Evolutionary conservation across 2,113 vertebrate species (phyloP).

Genomic region (Dasyornis broadbenti): DNA sequence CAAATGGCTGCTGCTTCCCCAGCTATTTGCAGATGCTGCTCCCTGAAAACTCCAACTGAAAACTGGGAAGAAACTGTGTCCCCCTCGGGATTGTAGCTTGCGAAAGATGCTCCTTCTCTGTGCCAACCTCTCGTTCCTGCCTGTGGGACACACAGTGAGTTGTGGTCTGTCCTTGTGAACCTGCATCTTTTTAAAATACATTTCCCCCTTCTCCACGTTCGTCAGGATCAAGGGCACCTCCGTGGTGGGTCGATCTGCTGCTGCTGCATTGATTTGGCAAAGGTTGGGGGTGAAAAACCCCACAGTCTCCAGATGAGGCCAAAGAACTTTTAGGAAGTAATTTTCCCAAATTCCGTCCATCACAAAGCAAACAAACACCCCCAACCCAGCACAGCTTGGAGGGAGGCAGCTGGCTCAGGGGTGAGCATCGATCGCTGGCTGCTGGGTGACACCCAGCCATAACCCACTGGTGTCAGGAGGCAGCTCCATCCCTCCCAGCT

Average conservation of each 20-base stretch:
- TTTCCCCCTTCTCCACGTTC: not conserved
- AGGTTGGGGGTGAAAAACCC: not conserved
- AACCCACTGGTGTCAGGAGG: not conserved
- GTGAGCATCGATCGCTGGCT: not conserved
- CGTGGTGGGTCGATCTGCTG: not conserved
- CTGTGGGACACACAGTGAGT: rapidly evolving
- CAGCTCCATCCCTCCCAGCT: not conserved
- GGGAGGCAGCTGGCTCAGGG: not conserved
- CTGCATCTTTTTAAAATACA: not conserved
- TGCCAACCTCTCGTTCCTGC: not conserved
- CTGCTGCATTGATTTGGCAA: not conserved
- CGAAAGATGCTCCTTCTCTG: not conserved
- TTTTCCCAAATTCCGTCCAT: not conserved
- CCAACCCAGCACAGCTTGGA: not conserved
- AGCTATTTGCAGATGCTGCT: not conserved
- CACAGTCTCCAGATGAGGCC: not conserved
- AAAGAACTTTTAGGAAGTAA: not conserved
- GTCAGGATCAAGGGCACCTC: not conserved
- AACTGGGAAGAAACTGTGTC: rapidly evolving
- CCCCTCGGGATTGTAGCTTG: rapidly evolving
- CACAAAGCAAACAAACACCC: not conserved
- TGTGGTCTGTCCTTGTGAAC: not conserved
- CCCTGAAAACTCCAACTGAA: not conserved
- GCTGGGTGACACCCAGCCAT: not conserved
- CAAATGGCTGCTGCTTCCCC: not conserved